Base-by-base conservation (phyloP, 2,888 invertebrate species). In the Scelioninae gen. 1 region DNA sequence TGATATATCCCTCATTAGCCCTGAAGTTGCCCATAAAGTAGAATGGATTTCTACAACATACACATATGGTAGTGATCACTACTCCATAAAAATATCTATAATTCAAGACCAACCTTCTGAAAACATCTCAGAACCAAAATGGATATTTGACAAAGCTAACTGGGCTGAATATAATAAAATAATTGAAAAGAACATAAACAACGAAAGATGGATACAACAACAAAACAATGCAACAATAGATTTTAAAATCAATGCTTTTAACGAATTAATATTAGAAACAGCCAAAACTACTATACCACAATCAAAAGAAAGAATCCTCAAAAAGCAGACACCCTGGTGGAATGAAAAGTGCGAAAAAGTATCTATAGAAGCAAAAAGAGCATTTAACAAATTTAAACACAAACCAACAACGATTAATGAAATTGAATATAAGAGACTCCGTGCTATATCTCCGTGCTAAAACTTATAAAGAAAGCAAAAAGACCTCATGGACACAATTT, bases 81-180 rank as follows among this genome's bases (percentile, higher is more conserved):
- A 68, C 40, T 85, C 83, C 0, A 34, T 34, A 34, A 34, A 34
- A 34, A 34, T 34, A 7, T 7, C 34, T 9, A 34, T 34, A 34
- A 5, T 9, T 7, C 5, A 34, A 7, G 34, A 34, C 9, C 9
- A 5, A n/a, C 34, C 34, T 9, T 9, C 34, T 34, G 9, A 34
- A 11, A 8, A 5, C 45, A 11, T 7, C 4, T 0, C 23, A 69
- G 8, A 62, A 15, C 32, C 65, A 0, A 83, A 71, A 53, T 86
- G 82, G 83, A 86, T 62, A 49, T 45, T 80, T 0, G 29, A 83
- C 13, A 71, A 84, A 55, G 84, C 85, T 7, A 43, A 87, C 32
- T 86, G 85, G 85, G 16, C 0, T 9, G n/a, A 38, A 2, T 84
- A 47, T 34, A 3, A 15, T 13, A 11, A 47, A 16, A n/a, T n/a